Base-by-base conservation (phyloP, 2,113 vertebrate genomes). In the Lasiurus cinereus region DNA sequence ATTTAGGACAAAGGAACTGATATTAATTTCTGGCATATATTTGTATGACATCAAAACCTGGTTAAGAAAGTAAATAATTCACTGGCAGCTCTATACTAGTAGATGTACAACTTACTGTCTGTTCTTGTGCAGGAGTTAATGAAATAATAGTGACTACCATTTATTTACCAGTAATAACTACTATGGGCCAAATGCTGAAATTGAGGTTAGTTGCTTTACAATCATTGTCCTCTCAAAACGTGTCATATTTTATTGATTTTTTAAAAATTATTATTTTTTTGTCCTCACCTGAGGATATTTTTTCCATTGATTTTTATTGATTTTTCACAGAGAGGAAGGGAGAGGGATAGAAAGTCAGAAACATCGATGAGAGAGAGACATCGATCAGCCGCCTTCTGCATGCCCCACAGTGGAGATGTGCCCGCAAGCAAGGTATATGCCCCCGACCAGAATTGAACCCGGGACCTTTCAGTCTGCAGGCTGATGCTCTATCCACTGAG, bases 51-150 rank as follows among this genome's bases (percentile, higher is more conserved):
- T 72, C n/a, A 89, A 88, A 83, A 67, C 19, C 27, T 50, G 11
- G 5, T 59, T 95, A 78, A 94, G 52, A 48, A 94, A 73, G 15
- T 69, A 80, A 91, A 29, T 8, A 80, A 12, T 39, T 89, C 27
- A 31, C 10, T 4, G 52, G 15, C 10, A 67, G n/a, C 76, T 82
- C 33, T 43, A 1, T 62, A 27, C 22, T 62, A 62, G 22, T 59
- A 56, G 33, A 66, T 82, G 70, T 13, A 10, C 0, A 12, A 14
- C 14, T 88, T 64, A 83, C 62, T 12, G 72, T 76, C 29, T 79
- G 50, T 18, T 67, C 43, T 74, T 62, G 24, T 0, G 54, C 5
- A n/a, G 21, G 74, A 48, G 14, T 91, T 93, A 52, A 73, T 69
- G 78, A 70, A 62, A 59, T 69, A 83, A 64, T 69, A 77, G 29